A percentile compares a stretch with the other conserved stretches of the same genome.
phyloP scores from a whole-genome alignment of 2,113 vertebrate species.

The Nothocercus nigrocapillus region DNA sequence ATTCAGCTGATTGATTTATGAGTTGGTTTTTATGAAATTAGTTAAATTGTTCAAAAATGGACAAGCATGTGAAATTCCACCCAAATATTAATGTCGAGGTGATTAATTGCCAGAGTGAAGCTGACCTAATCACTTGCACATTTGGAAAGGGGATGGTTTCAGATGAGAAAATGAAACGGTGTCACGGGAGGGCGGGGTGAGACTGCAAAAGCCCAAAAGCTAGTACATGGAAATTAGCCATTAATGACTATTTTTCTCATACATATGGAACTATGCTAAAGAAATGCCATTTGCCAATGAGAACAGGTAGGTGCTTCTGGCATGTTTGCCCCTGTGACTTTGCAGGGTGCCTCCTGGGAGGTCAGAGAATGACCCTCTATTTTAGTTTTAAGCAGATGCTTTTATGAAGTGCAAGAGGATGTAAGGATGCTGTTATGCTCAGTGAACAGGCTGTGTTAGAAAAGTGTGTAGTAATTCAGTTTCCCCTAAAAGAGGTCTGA shows the following conservation, averaged over 20 bases:
- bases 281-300: neutral
- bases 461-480: neutral
- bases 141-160: neutral
- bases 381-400: neutral
- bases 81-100: conserved; percentile 47
- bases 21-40: conserved; percentile 51
- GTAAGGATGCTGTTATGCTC: rapidly evolving
- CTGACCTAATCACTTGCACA: neutral
- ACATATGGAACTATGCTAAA: neutral
- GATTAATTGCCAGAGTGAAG: conserved; percentile 24
- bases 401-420: neutral
- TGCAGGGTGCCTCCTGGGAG: neutral
- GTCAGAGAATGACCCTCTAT: neutral
- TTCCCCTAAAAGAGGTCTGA: neutral
- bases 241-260: neutral
- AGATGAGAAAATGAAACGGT: neutral
- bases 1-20: conserved; percentile 42
- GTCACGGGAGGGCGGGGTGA: no score
- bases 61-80: conserved; percentile 65
- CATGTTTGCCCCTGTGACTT: neutral
- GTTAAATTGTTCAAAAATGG: conserved; percentile 57
- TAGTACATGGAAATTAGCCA: neutral
- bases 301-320: neutral
- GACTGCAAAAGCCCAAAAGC: neutral
- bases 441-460: neutral